Evolutionary conservation across 2,888 invertebrate species (phyloP).

Genomic region (Catocala nupta): DNA sequence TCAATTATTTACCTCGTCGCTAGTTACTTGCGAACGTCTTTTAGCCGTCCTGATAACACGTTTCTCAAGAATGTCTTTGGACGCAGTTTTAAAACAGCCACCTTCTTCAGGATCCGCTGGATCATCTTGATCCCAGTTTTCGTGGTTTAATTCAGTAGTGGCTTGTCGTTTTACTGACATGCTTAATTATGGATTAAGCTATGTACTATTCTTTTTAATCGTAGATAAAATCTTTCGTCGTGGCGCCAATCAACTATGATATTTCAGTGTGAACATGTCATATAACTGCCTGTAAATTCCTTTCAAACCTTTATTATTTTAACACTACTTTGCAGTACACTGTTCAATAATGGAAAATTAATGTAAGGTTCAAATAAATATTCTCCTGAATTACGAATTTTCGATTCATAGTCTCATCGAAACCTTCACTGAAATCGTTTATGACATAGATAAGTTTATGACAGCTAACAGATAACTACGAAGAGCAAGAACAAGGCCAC

Average conservation of each 20-base stretch:
- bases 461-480: no score
- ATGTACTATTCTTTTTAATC: neutral
- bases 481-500: no score
- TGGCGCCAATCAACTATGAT: slow-evolving; percentile 37
- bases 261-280: slow-evolving; percentile 37
- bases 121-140: slow-evolving; percentile 95
- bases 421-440: no score
- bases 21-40: slow-evolving; percentile 81
- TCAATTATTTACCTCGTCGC: slow-evolving; percentile 47
- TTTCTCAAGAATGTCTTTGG: slow-evolving; percentile 90
- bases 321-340: neutral
- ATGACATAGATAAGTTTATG: no score
- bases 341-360: neutral
- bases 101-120: slow-evolving; percentile 89
- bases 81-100: slow-evolving; percentile 90
- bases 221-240: slow-evolving; percentile 19
- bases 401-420: no score
- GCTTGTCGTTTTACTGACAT: slow-evolving; percentile 93
- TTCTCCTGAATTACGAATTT: no score
- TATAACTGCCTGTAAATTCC: neutral
- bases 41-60: slow-evolving; percentile 94
- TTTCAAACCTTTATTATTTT: slow-evolving; percentile 12
- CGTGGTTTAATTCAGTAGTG: slow-evolving; percentile 92
- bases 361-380: neutral
- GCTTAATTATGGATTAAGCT: neutral